Base-by-base conservation (phyloP, 1,140 invertebrate species). In the Drosophila seguyi region DNA sequence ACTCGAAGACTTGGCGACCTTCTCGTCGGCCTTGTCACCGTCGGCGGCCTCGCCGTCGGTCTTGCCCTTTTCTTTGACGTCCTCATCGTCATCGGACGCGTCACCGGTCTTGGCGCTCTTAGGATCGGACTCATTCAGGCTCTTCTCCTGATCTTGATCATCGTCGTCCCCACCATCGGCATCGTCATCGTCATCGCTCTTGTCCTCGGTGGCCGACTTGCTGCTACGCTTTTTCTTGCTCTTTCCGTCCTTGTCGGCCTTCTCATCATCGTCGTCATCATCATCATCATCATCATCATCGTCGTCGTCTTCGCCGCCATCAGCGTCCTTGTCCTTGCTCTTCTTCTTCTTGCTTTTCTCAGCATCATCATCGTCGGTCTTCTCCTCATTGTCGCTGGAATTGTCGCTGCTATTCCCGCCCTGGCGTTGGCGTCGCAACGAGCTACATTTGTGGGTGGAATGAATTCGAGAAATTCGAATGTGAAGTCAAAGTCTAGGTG, bases 31-130 rank as follows among this genome's bases (percentile, higher is more conserved):
- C 63, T 80, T 85, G 44, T 90, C 83, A 25, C 55, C 78, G 39
- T 86, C 75, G n/a, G 38, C 58, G 36, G 8, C 50, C 39, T 72
- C 57, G 56, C 58, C 74, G 27, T 72, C 57, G 56, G 48, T 61
- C 10, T 91, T 72, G 38, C n/a, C 62, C 60, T 86, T 81, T 29
- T 16, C 67, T 56, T 92, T 77, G 50, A 93, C 92, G 39, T 93
- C 93, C 55, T 94, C 93, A 38, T 93, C 93, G 36, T 93, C 93
- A 48, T 94, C 93, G 38, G 85, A 76, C 63, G 93, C 93, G 16
- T 81, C 87, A 36, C 91, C 88, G 47, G 90, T 80, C 57, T 75
- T 93, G 74, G 91, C 81, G 47, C 75, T 81, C 75, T 78, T 52
- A 52, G 68, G 73, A 86, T 81, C 92, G 5, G 93, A 92, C 22